Evolutionary conservation across 2,888 invertebrate genomes (phyloP).

Genomic region (Holacanthella duospinosa): DNA sequence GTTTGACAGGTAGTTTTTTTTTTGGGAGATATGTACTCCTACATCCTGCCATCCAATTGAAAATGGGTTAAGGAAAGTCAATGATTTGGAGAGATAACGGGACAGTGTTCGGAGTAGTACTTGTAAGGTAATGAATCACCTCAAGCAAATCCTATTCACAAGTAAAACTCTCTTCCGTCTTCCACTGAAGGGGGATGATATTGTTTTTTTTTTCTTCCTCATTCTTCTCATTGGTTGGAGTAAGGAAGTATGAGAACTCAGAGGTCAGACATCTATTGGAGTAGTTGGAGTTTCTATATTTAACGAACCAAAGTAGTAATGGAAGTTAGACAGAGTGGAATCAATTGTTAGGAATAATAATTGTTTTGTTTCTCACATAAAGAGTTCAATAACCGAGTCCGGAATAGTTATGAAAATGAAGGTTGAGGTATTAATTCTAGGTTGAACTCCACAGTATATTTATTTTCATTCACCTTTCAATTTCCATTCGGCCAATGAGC

Average conservation of each 20-base stretch:
- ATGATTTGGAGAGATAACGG: background rate
- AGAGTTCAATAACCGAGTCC: background rate
- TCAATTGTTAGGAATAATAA: too few species aligned
- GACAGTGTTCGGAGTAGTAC: background rate
- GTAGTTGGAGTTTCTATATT: too few species aligned
- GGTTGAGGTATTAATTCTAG: background rate
- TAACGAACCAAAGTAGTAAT: too few species aligned
- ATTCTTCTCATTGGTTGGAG: background rate
- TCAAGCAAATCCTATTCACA: background rate
- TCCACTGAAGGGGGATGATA: background rate
- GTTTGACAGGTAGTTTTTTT: too few species aligned
- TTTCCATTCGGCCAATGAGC: background rate
- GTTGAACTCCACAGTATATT: too few species aligned
- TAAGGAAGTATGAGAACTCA: too few species aligned
- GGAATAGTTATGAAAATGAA: background rate
- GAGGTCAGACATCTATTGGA: too few species aligned
- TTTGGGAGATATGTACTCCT: too few species aligned
- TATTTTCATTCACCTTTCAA: too few species aligned
- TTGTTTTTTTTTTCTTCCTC: background rate
- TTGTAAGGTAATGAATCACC: background rate
- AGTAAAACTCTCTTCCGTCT: background rate
- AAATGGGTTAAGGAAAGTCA: constrained; percentile 6
- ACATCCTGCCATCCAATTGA: too few species aligned
- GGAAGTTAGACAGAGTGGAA: too few species aligned
- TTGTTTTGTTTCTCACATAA: background rate